Conservation (phyloP, 2,888 invertebrate genomes). For the Poecilus cupreus region DNA sequence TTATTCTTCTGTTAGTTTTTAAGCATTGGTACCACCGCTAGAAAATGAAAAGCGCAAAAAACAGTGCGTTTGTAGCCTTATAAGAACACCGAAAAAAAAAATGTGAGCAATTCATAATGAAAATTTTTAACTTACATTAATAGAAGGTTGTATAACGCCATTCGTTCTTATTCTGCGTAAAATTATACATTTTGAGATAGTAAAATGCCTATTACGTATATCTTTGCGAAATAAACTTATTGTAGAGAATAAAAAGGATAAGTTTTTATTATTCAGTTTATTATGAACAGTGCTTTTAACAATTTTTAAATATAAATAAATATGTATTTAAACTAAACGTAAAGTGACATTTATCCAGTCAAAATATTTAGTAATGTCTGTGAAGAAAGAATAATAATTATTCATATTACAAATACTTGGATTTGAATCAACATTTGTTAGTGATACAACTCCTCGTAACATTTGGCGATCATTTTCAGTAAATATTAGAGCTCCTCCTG, state of each 20-base stretch:
- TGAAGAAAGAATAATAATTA: background rate
- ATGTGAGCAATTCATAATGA: too few species aligned
- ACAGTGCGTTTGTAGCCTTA: too few species aligned
- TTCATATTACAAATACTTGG: background rate
- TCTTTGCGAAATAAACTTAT: too few species aligned
- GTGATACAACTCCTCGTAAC: background rate
- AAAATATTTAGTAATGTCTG: background rate
- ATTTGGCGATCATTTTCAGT: background rate
- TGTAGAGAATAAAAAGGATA: background rate
- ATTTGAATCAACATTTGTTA: background rate
- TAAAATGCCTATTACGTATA: too few species aligned
- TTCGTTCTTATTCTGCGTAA: too few species aligned
- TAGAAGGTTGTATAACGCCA: too few species aligned
- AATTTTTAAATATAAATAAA: background rate
- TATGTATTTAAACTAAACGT: background rate
- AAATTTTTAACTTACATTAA: too few species aligned
- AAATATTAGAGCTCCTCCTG: background rate
- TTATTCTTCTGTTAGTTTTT: too few species aligned
- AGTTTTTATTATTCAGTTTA: background rate
- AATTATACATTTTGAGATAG: too few species aligned
- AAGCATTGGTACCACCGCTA: too few species aligned
- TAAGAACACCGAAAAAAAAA: too few species aligned
- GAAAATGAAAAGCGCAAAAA: too few species aligned
- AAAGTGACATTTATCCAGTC: slow-evolving; percentile 1
- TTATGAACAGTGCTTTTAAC: background rate